Evolutionary conservation across 2,113 vertebrate species (phyloP).

Genomic region (Zingel zingel): DNA sequence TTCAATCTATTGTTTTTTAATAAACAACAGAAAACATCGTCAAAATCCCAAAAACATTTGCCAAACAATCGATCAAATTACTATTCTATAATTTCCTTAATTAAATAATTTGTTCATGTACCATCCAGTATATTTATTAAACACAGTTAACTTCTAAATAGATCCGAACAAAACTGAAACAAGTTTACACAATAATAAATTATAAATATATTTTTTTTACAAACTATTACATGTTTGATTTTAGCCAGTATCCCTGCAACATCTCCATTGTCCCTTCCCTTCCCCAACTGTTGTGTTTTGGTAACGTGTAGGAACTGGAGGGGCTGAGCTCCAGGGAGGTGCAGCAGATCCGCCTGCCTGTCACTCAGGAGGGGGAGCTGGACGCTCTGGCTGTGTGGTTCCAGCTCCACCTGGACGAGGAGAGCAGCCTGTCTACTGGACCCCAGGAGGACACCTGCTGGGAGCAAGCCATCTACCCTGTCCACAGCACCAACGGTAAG

Average conservation of each 20-base stretch:
- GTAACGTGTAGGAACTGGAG: conserved; percentile 89
- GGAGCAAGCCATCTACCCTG: conserved; percentile 97
- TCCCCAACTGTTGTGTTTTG: not conserved
- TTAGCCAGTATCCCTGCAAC: no score
- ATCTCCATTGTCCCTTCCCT: no score
- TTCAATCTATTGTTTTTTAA: no score
- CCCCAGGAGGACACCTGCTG: conserved; percentile 96
- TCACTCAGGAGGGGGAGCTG: conserved; percentile 86
- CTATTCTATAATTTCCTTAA: no score
- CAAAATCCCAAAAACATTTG: no score
- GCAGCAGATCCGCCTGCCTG: conserved; percentile 81
- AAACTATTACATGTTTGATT: not conserved
- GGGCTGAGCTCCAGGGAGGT: conserved; percentile 87
- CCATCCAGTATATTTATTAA: no score
- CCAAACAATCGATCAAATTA: no score
- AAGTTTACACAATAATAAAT: no score
- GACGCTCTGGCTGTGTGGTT: conserved; percentile 97
- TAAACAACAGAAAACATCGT: no score
- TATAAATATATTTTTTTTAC: not conserved
- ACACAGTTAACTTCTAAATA: no score
- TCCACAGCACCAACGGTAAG: conserved; percentile 88
- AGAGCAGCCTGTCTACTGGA: conserved; percentile 91
- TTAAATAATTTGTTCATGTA: no score
- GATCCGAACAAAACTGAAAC: no score
- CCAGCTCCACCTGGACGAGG: conserved; percentile 94